Evolutionary conservation across 2,797 vertebrate genomes (phyloP), one percentile per base, ranked within the genome.

Genomic region (Cheirogaleus major): DNA sequence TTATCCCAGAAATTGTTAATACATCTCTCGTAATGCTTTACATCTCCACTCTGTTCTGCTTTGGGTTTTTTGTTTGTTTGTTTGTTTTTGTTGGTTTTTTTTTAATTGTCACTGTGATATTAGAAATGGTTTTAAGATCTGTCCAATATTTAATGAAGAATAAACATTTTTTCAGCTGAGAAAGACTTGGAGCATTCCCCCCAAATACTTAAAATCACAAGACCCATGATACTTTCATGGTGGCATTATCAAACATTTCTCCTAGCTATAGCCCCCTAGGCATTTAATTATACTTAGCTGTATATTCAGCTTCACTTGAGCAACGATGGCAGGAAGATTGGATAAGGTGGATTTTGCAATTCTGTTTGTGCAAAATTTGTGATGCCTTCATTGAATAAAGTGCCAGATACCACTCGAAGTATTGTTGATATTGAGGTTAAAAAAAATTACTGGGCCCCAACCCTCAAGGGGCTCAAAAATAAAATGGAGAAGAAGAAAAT

Each of bases 241-340:
- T 91, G 35, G 15, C 1, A 65, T 50, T 38, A 65, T 38, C 7
- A 88, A 88, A 32, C 14, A 76, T 17, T 84, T 85, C 48, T 89
- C 55, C 2, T 7, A 78, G 7, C 7, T n/a, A 4, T 50, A 57
- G 11, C 1, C 0, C 14, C 4, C 0, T 7, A 32, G 15, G 0
- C 27, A 80, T 65, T 84, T 52, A 23, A 57, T 0, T 30, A 79
- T 63, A 78, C 50, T 23, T 55, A 15, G 3, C 11, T 69, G 5
- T 4, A 14, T 14, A 18, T 30, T 18, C 18, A 76, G 25, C 4
- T 91, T 72, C 43, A 82, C 3, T 13, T 25, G 14, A 93, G 1
- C 13, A 93, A 91, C 0, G 18, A 12, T 23, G 73, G n/a, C 9
- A 43, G 4, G 22, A 25, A 75, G 9, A 14, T 15, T 83, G 30